These are phyloP conservation scores for Serilophus lunatus DNA, from an alignment of 2,113 vertebrate genomes.

Conservation along the genomic window DNA sequence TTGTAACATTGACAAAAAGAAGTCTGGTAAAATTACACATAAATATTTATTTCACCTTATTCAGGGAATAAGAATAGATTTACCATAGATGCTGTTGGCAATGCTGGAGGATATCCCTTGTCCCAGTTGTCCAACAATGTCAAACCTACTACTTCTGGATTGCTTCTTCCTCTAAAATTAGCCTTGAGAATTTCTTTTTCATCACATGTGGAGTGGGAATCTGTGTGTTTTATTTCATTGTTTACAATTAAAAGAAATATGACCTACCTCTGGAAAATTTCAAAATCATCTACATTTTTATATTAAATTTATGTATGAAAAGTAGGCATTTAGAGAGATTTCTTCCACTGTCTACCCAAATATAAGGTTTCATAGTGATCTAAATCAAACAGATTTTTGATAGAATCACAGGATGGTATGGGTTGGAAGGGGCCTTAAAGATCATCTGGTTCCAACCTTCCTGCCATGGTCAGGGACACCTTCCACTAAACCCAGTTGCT, in stretches of 20 bases:
- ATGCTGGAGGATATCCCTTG: background rate
- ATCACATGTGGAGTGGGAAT: background rate
- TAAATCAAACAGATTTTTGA: background rate
- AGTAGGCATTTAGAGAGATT: background rate
- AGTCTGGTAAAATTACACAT: background rate
- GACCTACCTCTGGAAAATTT: background rate
- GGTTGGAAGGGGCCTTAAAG: background rate
- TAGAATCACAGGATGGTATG: background rate
- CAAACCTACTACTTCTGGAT: background rate
- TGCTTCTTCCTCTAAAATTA: background rate
- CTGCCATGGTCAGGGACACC: background rate
- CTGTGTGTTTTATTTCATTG: background rate
- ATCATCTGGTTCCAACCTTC: background rate
- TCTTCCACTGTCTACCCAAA: background rate
- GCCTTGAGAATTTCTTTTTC: background rate
- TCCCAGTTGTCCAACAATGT: background rate
- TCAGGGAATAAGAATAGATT: background rate
- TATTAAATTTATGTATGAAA: background rate
- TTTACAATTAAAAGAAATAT: background rate
- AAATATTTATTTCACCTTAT: background rate
- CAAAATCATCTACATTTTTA: background rate
- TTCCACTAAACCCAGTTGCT: background rate
- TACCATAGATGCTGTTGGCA: background rate
- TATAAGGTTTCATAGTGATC: background rate
- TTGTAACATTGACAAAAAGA: background rate